Evolutionary conservation across 2,888 invertebrate genomes (phyloP).

Genomic region (Neuroscelio doddi): DNA sequence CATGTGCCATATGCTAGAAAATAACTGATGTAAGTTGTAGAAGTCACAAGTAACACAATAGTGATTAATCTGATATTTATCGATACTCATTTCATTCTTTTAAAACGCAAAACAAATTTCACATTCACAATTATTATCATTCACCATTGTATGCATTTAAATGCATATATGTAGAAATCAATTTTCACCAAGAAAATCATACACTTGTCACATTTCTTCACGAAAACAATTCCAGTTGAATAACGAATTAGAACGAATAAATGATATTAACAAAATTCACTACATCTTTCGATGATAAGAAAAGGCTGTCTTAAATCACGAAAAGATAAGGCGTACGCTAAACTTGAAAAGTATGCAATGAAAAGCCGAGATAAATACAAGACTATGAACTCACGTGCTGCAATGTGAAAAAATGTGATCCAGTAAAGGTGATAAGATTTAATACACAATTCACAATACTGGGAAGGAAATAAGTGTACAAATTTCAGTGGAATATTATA

Average conservation of each 20-base stretch:
- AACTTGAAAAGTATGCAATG: conserved; percentile 47
- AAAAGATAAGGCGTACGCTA: conserved; percentile 54
- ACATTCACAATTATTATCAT: neutral
- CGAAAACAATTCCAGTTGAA: conserved; percentile 13
- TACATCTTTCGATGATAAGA: conserved; percentile 55
- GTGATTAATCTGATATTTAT: neutral
- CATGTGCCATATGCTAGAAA: neutral
- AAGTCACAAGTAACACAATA: too few species aligned
- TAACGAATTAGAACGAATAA: conserved; percentile 8
- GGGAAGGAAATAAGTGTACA: neutral
- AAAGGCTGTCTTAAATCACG: conserved; percentile 55
- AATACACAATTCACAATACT: neutral
- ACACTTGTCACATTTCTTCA: conserved; percentile 18
- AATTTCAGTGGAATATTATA: neutral
- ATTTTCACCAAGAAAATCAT: neutral
- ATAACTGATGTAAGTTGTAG: neutral
- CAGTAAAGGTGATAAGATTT: neutral
- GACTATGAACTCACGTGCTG: conserved; percentile 36
- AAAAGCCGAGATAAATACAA: conserved; percentile 36
- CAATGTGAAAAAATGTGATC: neutral
- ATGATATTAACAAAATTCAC: conserved; percentile 34
- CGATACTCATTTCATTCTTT: neutral
- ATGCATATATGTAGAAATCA: too few species aligned
- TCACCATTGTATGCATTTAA: too few species aligned
- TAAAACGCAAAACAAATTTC: neutral